A percentile compares a stretch with the other conserved stretches of the same genome.
phyloP scores from a whole-genome alignment of 2,888 invertebrate species.

The Melikaiella ostensackeni region DNA sequence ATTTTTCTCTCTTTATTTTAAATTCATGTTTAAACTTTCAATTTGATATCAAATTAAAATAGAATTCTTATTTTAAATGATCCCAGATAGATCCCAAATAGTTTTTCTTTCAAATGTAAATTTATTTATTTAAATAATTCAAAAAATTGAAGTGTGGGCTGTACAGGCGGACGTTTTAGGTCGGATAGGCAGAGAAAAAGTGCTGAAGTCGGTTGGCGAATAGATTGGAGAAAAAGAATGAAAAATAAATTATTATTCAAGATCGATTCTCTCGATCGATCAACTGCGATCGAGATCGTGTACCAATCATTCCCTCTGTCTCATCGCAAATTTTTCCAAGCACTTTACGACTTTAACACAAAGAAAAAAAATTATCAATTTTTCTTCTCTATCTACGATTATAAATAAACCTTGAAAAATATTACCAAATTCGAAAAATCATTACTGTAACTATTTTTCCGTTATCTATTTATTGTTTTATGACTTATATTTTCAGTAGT shows the following conservation, averaged over 20 bases:
- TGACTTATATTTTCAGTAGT: too few relatives aligned
- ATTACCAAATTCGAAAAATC: neutral
- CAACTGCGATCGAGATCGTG: conserved; percentile 48
- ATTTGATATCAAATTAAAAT: too few relatives aligned
- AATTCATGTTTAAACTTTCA: too few relatives aligned
- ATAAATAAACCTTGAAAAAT: neutral
- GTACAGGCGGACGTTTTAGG: conserved; percentile 54
- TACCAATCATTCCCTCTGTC: conserved; percentile 43
- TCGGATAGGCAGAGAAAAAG: conserved; percentile 38
- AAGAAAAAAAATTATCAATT: neutral
- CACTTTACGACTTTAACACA: conserved; percentile 18
- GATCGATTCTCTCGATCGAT: conserved; percentile 30
- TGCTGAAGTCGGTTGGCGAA: conserved; percentile 34
- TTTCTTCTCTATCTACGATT: neutral
- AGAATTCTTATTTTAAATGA: too few relatives aligned
- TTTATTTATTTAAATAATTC: neutral
- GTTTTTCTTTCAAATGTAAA: too few relatives aligned
- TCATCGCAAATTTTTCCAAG: conserved; percentile 31
- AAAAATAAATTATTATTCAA: conserved; percentile 23
- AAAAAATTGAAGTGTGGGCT: conserved; percentile 41
- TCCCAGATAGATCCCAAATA: neutral
- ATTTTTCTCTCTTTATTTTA: too few relatives aligned
- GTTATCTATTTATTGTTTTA: too few relatives aligned
- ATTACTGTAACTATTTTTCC: neutral
- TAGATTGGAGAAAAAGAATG: conserved; percentile 29